Evolutionary conservation across 2,797 vertebrate genomes (phyloP).

Genomic region (Sarcophilus harrisii): DNA sequence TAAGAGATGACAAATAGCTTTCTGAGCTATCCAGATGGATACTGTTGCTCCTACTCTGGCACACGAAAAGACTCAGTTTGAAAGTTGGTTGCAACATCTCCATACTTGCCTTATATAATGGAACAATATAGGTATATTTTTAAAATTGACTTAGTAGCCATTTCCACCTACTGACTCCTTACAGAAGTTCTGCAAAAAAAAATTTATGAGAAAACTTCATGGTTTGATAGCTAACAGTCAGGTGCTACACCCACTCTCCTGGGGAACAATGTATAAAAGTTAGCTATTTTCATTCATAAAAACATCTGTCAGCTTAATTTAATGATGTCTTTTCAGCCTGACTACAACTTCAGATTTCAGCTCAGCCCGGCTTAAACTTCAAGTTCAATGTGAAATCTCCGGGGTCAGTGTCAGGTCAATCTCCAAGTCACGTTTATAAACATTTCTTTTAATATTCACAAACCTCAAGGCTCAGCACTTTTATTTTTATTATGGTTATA

Average conservation of each 20-base stretch:
- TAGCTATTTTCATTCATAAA: not conserved
- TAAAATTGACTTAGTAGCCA: not conserved
- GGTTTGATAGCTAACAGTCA: not conserved
- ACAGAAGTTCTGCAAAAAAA: not conserved
- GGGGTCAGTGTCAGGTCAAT: not conserved
- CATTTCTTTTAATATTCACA: slow-evolving; percentile 40
- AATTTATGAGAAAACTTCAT: not conserved
- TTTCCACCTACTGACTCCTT: not conserved
- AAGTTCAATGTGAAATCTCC: not conserved
- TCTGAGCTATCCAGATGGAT: not conserved
- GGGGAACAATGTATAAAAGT: not conserved
- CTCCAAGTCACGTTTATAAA: not conserved
- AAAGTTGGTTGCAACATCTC: not conserved
- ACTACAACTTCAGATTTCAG: slow-evolving; percentile 19
- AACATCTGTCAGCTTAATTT: not conserved
- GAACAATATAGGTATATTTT: not conserved
- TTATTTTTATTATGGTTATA: not conserved
- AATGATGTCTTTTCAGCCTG: slow-evolving; percentile 13
- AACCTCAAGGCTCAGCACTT: not conserved
- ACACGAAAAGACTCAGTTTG: not conserved
- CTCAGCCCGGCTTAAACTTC: not conserved
- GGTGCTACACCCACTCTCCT: not conserved
- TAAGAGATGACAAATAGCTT: not conserved
- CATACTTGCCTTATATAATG: not conserved
- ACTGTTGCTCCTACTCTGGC: not conserved